A percentile compares a stretch with the other conserved stretches of the same genome.
These are phyloP conservation scores for Ptychadena robeensis DNA, from an alignment of 2,797 vertebrate species.

Conservation along the genomic window DNA sequence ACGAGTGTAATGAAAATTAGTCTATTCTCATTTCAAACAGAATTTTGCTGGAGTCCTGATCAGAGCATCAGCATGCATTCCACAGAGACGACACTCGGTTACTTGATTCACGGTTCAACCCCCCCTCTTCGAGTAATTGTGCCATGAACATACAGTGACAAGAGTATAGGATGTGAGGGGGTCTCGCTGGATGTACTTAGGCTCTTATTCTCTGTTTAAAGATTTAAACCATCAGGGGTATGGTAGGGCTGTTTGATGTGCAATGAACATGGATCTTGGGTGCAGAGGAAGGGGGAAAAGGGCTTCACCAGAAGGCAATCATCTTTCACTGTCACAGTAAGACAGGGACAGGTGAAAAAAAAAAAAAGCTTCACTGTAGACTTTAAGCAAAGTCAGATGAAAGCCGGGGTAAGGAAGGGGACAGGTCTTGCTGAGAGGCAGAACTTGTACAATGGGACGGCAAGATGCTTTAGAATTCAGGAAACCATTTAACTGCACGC, in stretches of 20 bases:
- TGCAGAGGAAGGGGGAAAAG: conserved; percentile 85
- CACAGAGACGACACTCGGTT: conserved; percentile 87
- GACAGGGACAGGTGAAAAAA: conserved; percentile 80
- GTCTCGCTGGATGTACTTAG: conserved; percentile 91
- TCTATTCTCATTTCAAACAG: conserved; percentile 99
- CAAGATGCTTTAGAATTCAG: conserved; percentile 75
- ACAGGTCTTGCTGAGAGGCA: conserved; percentile 90
- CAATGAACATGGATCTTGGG: conserved; percentile 92
- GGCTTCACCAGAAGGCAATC: conserved; percentile 92
- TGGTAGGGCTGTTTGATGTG: conserved; percentile 98
- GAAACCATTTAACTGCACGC: conserved; percentile 75
- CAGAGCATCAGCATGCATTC: conserved; percentile 90
- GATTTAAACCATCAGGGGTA: conserved; percentile 99
- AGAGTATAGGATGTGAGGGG: conserved; percentile 89
- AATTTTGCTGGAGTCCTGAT: conserved; percentile 97
- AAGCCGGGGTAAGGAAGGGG: conserved; percentile 89
- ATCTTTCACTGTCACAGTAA: conserved; percentile 89
- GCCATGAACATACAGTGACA: conserved; percentile 92
- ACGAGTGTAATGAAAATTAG: conserved; percentile 98
- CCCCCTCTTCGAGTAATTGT: conserved; percentile 90
- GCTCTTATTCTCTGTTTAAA: conserved; percentile 99
- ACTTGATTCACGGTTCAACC: conserved; percentile 79
- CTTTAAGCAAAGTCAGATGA: conserved; percentile 93
- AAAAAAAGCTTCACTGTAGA: conserved; percentile 83
- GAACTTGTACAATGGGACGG: conserved; percentile 78